These are phyloP conservation scores for Calyptomena viridis DNA, from an alignment of 2,113 vertebrate genomes.

Conservation along the genomic window DNA sequence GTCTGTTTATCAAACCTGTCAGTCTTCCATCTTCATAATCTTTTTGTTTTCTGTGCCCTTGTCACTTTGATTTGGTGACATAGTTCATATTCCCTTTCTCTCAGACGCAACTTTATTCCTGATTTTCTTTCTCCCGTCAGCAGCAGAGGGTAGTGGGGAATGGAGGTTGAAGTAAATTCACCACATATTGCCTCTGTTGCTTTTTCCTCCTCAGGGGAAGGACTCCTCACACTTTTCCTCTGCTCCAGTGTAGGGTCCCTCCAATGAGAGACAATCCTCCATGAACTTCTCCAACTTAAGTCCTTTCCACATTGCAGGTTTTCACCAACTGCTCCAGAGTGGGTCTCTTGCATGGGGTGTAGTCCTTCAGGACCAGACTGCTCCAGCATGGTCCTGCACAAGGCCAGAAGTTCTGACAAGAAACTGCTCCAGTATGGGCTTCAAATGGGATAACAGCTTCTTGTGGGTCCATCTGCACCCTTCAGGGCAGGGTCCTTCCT, in stretches of 20 bases:
- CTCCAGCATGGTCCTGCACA: not conserved
- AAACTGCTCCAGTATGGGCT: not conserved
- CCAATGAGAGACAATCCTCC: not conserved
- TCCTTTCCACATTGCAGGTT: too few relatives aligned
- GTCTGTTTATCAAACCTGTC: not conserved
- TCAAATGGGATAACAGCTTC: not conserved
- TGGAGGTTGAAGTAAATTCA: not conserved
- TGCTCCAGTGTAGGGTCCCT: not conserved
- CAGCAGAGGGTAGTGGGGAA: not conserved
- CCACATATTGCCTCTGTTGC: not conserved
- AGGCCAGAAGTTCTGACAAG: not conserved
- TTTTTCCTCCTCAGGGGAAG: not conserved
- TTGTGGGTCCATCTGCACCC: not conserved
- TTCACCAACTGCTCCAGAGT: not conserved
- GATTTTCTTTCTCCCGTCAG: not conserved
- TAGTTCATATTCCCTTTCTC: not conserved
- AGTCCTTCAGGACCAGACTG: not conserved
- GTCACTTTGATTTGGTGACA: not conserved
- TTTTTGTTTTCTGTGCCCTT: not conserved
- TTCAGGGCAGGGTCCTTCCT: not conserved
- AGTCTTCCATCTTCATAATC: not conserved
- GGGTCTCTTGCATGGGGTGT: not conserved
- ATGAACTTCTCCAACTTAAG: not conserved
- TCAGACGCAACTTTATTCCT: too few relatives aligned
- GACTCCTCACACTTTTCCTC: not conserved